Percentiles rank a stretch among this genome's conserved stretches.
Evolutionary conservation across 2,113 vertebrate genomes (phyloP).

Genomic region (Corythornis cristatus): DNA sequence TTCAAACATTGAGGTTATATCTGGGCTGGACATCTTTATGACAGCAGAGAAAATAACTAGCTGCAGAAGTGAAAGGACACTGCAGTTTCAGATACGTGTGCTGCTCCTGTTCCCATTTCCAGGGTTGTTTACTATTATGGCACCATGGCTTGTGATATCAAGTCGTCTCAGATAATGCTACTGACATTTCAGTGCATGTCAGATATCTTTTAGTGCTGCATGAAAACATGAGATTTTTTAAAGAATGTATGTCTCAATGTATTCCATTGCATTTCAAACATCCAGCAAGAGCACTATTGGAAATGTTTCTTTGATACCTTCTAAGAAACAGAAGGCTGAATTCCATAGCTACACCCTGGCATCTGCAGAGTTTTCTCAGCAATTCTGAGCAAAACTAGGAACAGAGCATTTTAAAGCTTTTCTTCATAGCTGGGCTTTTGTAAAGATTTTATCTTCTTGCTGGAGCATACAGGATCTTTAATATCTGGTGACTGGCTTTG

Average conservation of each 20-base stretch:
- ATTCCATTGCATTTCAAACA: constrained; percentile 2
- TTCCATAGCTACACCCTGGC: neutral
- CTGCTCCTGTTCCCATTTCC: neutral
- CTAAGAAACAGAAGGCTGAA: neutral
- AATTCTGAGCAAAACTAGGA: neutral
- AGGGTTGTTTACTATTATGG: neutral
- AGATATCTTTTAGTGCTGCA: constrained; percentile 6
- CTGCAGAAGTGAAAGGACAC: neutral
- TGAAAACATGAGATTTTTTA: neutral
- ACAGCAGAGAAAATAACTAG: constrained; percentile 9
- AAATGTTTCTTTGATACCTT: neutral
- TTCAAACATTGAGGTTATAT: neutral
- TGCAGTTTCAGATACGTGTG: neutral
- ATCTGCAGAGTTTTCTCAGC: neutral
- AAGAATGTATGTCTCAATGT: neutral
- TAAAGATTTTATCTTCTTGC: neutral
- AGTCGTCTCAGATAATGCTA: neutral
- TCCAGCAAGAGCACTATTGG: neutral
- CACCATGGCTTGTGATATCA: neutral
- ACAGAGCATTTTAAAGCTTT: neutral
- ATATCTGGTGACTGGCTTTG: neutral
- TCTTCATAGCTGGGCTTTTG: neutral
- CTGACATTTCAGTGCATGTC: constrained; percentile 10
- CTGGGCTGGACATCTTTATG: neutral
- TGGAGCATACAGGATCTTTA: neutral